Evolutionary conservation across 2,888 invertebrate genomes (phyloP), one percentile per base, ranked within the genome.

Genomic region (Napeogenes sylphis): DNA sequence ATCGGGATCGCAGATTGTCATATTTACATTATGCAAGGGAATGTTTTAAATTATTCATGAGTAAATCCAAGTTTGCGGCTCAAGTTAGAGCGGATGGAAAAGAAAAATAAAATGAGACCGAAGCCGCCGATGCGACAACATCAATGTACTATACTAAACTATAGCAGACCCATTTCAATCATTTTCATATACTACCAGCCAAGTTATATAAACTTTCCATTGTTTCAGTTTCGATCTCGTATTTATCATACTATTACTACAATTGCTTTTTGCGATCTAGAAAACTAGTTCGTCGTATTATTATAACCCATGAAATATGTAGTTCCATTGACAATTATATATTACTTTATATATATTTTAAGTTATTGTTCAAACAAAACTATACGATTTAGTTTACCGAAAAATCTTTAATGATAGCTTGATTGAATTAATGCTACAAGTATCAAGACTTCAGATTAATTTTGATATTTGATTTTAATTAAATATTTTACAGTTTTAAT

Each of bases 1-100:
- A 10, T 42, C 42, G 10, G 42, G 42, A 42, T 42, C 42, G 55
- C 62, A 71, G 73, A 70, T 76, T 75, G 72, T 67, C 76, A 83
- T 79, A 78, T 77, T 75, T 68, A 75, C 75, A 77, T 79, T 81
- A 80, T 78, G 78, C 79, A 72, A 59, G 73, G 76, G 73, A 75
- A 80, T 77, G 78, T 79, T 82, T 82, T 80, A 84, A 85, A 83
- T 85, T 84, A 89, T 89, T 88, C 85, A 87, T 86, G 82, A 83
- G 80, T 80, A 84, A 84, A 80, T 78, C 79, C 76, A 84, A 87
- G 82, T 87, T 83, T 78, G 75, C 75, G 73, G 74, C 70, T 74
- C 71, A 73, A 76, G 76, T 78, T 78, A 66, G 70, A 66, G 75
- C 71, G 74, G 77, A 77, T 76, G 73, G 70, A 70, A 71, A 74